Evolutionary conservation across 2,113 vertebrate genomes (phyloP), one percentile per base, ranked within the genome.

Genomic region (Lasiurus cinereus): DNA sequence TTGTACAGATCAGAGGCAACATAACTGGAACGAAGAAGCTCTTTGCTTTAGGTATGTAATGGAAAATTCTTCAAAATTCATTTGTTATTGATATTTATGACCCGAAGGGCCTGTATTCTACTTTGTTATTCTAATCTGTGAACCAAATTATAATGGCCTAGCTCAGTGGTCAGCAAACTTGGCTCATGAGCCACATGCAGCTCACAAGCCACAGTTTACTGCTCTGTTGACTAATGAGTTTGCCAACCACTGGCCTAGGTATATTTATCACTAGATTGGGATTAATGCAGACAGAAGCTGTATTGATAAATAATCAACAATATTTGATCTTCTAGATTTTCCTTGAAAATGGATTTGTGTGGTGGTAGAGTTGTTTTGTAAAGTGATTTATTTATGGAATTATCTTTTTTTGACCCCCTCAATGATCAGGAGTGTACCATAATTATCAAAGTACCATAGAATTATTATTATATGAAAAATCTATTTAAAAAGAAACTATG

Each of bases 11-110:
- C 54, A 72, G 94, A 94, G 46, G 29, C 95, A 96, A n/a, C 3
- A 3, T 83, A 93, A 48, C 82, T 59, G 96, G 80, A 91, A 70
- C 0, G n/a, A 90, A 82, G 80, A 78, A 54, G 27, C 27, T 96
- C 19, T 0, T 90, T 90, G 96, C 36, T 96, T 97, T 96, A 85
- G 97, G 97, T 83, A 84, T 82, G 95, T 98, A 91, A 66, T 19
- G 97, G 76, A 90, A 64, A 64, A 76, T 84, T 84, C 56, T 91
- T 97, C 85, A 43, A 66, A 72, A 21, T 64, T 22, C 76, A 84
- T 50, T 77, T 4, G 82, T 96, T 92, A 52, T 27, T 64, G 54
- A 79, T 69, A 66, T 78, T 69, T 91, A 74, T 62, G 64, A 88
- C 16, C 31, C 36, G 2, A 77, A 95, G 43, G 6, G 4, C 21